phyloP scores from a whole-genome alignment of 1,140 invertebrate genomes.

The Nymphalis io region DNA sequence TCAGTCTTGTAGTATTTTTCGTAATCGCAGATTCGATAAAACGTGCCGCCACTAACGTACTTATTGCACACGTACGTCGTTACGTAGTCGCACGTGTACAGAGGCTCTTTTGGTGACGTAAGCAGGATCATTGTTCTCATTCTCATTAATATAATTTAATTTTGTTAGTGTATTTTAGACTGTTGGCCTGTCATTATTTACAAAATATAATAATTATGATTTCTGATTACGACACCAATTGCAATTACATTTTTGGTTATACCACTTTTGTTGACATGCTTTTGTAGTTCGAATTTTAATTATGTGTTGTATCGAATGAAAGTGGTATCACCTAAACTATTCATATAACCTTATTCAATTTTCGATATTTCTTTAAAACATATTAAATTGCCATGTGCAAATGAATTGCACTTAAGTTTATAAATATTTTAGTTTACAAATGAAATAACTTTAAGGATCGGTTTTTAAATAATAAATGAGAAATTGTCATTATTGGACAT shows the following conservation, averaged over 20 bases:
- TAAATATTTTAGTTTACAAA: not conserved
- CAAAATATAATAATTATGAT: not conserved
- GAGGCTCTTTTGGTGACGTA: not conserved
- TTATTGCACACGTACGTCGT: not conserved
- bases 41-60: not conserved
- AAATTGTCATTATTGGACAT: too few species aligned
- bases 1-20: not conserved
- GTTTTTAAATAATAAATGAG: not conserved
- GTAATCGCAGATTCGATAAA: not conserved
- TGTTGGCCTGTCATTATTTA: not conserved
- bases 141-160: too few species aligned
- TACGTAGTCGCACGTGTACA: not conserved
- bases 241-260: not conserved
- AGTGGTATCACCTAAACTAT: not conserved
- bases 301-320: not conserved
- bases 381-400: not conserved
- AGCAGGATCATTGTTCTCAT: not conserved
- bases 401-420: not conserved
- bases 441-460: constrained; percentile 7
- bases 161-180: too few species aligned
- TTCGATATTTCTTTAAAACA: not conserved
- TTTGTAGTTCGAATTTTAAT: not conserved
- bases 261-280: constrained; percentile 3
- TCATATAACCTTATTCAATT: not conserved
- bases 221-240: constrained; percentile 3